Evolutionary conservation across 2,797 vertebrate genomes (phyloP).

Genomic region (Silurus aristotelis): DNA sequence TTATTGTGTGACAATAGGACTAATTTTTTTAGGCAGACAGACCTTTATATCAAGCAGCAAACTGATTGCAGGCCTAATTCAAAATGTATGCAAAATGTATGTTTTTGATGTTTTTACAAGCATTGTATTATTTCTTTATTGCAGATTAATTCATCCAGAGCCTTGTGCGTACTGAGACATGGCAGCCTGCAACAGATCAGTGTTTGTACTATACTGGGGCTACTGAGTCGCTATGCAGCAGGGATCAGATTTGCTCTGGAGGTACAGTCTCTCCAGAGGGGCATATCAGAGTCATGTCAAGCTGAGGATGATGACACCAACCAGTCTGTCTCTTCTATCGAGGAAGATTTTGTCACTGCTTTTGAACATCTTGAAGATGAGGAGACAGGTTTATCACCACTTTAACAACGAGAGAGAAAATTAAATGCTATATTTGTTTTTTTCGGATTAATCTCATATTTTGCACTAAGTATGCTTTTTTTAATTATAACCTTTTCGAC

Average conservation of each 20-base stretch:
- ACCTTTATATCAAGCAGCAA: slow-evolving; percentile 40
- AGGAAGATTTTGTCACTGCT: slow-evolving; percentile 98
- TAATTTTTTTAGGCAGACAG: slow-evolving; percentile 28
- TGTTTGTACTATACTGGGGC: slow-evolving; percentile 77
- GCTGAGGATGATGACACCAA: slow-evolving; percentile 95
- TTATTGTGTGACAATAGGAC: slow-evolving; percentile 49
- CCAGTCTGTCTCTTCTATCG: slow-evolving; percentile 96
- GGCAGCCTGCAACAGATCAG: slow-evolving; percentile 76
- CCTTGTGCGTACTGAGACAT: slow-evolving; percentile 87
- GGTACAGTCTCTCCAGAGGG: slow-evolving; percentile 74
- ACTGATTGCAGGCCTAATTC: slow-evolving; percentile 64
- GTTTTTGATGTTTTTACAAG: not conserved
- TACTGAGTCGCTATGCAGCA: slow-evolving; percentile 86
- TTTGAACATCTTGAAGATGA: slow-evolving; percentile 96
- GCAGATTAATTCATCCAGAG: slow-evolving; percentile 75
- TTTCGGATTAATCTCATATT: not conserved
- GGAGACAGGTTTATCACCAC: slow-evolving; percentile 70
- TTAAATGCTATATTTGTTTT: no score
- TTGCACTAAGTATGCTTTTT: not conserved
- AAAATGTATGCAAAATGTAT: not conserved
- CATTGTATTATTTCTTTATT: slow-evolving; percentile 44
- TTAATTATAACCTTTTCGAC: not conserved
- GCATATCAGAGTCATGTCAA: slow-evolving; percentile 68
- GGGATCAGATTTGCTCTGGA: slow-evolving; percentile 86
- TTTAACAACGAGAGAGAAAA: slow-evolving; percentile 5